phyloP scores from a whole-genome alignment of 2,888 invertebrate species.

The Euplagia quadripunctaria region DNA sequence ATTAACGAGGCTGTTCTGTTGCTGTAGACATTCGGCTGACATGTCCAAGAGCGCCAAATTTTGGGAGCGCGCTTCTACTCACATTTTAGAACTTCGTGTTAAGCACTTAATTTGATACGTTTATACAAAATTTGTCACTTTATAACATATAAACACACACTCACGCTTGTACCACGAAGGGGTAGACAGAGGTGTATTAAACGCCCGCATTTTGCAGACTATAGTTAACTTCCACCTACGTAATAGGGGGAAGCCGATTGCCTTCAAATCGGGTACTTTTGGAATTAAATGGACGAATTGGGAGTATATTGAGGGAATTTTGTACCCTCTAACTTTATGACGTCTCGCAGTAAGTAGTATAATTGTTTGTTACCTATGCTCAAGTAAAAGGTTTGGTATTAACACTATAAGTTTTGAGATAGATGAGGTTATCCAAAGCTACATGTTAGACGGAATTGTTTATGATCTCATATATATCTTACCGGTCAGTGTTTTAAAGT shows the following conservation, averaged over 20 bases:
- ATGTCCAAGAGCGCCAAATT: constrained; percentile 25
- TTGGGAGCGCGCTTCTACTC: constrained; percentile 20
- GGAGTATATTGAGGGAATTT: too few relatives aligned
- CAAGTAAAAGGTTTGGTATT: background rate
- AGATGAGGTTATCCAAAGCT: background rate
- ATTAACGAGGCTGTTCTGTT: constrained; percentile 35
- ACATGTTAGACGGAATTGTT: background rate
- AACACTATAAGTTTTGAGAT: background rate
- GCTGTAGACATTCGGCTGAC: constrained; percentile 26
- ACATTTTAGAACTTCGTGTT: constrained; percentile 16
- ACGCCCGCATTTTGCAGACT: too few relatives aligned
- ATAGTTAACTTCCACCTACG: too few relatives aligned
- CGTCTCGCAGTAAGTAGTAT: background rate
- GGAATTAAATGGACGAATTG: too few relatives aligned
- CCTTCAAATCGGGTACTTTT: too few relatives aligned
- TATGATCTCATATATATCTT: background rate
- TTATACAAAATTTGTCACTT: constrained; percentile 2
- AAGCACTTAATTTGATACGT: background rate
- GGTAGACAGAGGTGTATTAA: too few relatives aligned
- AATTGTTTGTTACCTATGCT: background rate
- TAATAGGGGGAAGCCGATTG: too few relatives aligned
- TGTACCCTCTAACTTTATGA: too few relatives aligned
- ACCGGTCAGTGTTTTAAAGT: background rate
- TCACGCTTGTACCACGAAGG: too few relatives aligned
- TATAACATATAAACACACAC: too few relatives aligned